phyloP scores from a whole-genome alignment of 2,113 vertebrate genomes.

The Cathartes aura region DNA sequence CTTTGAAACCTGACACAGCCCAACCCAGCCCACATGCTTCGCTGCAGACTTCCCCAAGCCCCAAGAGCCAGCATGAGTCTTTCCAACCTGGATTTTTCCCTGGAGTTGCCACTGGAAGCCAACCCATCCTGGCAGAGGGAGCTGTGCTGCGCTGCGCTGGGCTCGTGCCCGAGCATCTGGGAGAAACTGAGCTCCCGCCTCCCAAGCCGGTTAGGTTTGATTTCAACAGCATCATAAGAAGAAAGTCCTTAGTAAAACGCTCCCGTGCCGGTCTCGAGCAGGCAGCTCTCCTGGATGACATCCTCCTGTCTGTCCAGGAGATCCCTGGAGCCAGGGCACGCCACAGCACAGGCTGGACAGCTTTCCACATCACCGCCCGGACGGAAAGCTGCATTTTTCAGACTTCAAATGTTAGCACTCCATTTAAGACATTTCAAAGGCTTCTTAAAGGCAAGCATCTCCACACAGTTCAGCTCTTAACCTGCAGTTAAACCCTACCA shows the following conservation, averaged over 20 bases:
- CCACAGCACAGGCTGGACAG: fast-evolving
- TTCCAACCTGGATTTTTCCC: conserved; percentile 16
- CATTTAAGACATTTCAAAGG: background rate
- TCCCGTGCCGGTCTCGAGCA: background rate
- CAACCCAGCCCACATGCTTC: background rate
- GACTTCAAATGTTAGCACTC: background rate
- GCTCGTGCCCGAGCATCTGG: background rate
- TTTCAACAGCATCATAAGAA: background rate
- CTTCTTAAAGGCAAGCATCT: background rate
- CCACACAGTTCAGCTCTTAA: background rate
- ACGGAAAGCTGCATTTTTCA: background rate
- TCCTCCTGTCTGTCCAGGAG: background rate
- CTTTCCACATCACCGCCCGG: background rate
- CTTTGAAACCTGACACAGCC: background rate
- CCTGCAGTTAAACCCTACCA: background rate
- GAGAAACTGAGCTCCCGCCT: background rate
- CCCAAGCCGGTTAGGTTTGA: background rate
- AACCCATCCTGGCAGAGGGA: background rate
- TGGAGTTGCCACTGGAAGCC: conserved; percentile 1
- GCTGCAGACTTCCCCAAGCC: background rate
- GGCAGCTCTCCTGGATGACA: background rate
- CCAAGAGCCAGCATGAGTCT: background rate
- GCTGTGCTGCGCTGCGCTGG: fast-evolving
- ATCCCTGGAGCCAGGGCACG: background rate
- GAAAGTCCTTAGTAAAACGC: background rate